Conservation (phyloP, 2,797 vertebrate genomes). For the Botia almorhae region DNA sequence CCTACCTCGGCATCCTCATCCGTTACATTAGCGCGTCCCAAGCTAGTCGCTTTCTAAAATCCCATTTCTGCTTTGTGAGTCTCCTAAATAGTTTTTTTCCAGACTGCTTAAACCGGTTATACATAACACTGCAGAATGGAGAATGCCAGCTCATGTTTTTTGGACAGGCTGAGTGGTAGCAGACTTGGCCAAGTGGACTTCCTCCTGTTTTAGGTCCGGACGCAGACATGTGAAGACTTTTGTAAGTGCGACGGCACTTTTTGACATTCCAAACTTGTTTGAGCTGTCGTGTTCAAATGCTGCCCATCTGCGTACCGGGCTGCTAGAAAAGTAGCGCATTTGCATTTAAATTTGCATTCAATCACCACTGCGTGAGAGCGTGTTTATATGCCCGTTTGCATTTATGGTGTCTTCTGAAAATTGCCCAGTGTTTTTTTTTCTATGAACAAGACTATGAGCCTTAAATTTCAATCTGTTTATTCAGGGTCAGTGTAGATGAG, state of each 20-base stretch:
- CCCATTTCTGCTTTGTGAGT: not conserved
- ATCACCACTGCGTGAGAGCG: slow-evolving; percentile 67
- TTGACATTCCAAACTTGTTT: slow-evolving; percentile 45
- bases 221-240: not conserved
- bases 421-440: slow-evolving; percentile 68
- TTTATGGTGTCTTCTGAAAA: slow-evolving; percentile 62
- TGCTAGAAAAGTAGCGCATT: slow-evolving; percentile 75
- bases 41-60: not conserved
- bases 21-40: not conserved
- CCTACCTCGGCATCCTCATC: not conserved
- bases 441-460: slow-evolving; percentile 62
- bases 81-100: not conserved
- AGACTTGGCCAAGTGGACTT: slow-evolving; percentile 2
- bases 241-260: not conserved
- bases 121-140: not conserved
- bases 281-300: slow-evolving; percentile 35
- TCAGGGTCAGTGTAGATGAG: slow-evolving; percentile 64
- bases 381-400: slow-evolving; percentile 16
- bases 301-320: slow-evolving; percentile 69
- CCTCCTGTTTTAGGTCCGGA: slow-evolving; percentile 5
- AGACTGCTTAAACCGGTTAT: not conserved
- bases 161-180: not conserved
- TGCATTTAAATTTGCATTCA: slow-evolving; percentile 82
- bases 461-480: slow-evolving; percentile 70
- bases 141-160: not conserved